phyloP scores from a whole-genome alignment of 2,797 vertebrate species.

The Mallotus villosus region DNA sequence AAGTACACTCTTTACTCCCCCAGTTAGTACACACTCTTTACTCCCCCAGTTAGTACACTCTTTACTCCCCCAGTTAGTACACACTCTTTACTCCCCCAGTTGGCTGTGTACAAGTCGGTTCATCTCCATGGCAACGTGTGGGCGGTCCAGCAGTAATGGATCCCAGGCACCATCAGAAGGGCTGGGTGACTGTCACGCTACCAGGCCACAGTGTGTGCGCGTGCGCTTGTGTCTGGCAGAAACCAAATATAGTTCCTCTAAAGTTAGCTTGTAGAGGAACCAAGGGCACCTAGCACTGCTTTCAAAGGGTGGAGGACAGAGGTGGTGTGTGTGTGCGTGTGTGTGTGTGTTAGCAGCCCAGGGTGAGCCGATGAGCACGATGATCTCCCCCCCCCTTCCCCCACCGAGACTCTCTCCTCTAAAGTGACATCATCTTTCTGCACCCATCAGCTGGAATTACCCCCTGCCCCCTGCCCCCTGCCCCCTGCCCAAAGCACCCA shows the following conservation, averaged over 20 bases:
- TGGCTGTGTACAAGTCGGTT: not conserved
- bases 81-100: too few relatives aligned
- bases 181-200: not conserved
- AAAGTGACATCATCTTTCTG: not conserved
- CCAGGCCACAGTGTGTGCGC: conserved; percentile 2
- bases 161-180: not conserved
- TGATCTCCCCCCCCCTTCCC: too few relatives aligned
- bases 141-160: not conserved
- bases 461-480: too few relatives aligned
- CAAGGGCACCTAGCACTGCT: conserved; percentile 41
- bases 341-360: not conserved
- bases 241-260: conserved; percentile 52
- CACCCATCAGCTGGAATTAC: conserved; percentile 16
- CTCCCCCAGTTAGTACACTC: too few relatives aligned
- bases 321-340: not conserved
- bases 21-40: too few relatives aligned
- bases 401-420: not conserved
- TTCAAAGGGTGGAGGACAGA: not conserved
- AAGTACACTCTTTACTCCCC: too few relatives aligned
- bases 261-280: conserved; percentile 34
- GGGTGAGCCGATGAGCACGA: not conserved
- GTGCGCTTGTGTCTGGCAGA: conserved; percentile 12
- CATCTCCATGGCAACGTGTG: not conserved
- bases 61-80: too few relatives aligned
- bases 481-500: too few relatives aligned